These are phyloP conservation scores for Semnornis frantzii DNA, from an alignment of 2,113 vertebrate species.

Conservation along the genomic window DNA sequence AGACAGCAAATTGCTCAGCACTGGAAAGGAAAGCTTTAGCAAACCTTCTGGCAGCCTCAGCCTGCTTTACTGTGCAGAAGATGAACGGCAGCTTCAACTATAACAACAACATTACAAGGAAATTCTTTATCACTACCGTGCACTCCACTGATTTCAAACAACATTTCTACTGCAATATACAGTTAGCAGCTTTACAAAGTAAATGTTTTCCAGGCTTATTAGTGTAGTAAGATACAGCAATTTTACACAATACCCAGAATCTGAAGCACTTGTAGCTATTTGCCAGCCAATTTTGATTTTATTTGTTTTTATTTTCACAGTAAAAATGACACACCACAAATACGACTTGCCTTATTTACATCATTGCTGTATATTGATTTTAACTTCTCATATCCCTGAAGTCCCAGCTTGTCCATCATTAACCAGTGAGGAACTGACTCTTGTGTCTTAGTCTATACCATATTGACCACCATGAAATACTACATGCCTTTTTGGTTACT, in stretches of 20 bases:
- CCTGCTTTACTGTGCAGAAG: background rate
- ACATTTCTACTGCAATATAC: background rate
- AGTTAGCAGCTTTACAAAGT: background rate
- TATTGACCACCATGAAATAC: background rate
- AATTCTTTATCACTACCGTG: background rate
- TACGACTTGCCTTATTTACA: background rate
- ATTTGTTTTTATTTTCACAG: background rate
- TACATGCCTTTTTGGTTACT: background rate
- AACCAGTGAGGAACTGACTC: background rate
- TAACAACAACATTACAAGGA: background rate
- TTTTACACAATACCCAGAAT: background rate
- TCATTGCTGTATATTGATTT: background rate
- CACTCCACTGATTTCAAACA: background rate
- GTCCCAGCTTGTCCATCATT: background rate
- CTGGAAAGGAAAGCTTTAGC: background rate
- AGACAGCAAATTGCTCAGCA: background rate
- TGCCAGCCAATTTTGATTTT: background rate
- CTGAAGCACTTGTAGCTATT: background rate
- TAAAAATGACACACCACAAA: background rate
- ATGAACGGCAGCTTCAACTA: background rate
- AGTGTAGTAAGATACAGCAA: background rate
- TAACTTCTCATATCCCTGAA: background rate
- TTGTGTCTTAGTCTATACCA: background rate
- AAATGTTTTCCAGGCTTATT: slow-evolving; percentile 8
- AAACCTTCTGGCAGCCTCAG: background rate